phyloP scores from a whole-genome alignment of 2,113 vertebrate species.

The Misgurnus anguillicaudatus region DNA sequence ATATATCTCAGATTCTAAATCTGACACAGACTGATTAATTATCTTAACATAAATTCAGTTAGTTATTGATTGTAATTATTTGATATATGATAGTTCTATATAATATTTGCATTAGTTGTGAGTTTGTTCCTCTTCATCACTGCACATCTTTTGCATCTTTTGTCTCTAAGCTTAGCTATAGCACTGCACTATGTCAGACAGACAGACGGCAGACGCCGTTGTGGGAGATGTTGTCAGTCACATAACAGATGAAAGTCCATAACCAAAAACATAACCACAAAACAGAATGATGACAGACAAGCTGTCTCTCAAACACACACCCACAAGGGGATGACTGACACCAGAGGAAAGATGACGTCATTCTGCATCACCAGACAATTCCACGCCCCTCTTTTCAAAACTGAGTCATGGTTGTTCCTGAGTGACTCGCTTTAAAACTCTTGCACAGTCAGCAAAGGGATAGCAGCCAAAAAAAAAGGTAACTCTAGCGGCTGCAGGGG shows the following conservation, averaged over 20 bases:
- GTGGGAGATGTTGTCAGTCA: not conserved
- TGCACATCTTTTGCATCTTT: not conserved
- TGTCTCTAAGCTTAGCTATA: constrained; percentile 3
- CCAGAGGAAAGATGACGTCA: constrained; percentile 50
- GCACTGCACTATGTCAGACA: constrained; percentile 2
- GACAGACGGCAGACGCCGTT: constrained; percentile 9
- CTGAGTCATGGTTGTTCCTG: constrained; percentile 45
- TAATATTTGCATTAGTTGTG: no score
- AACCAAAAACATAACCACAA: not conserved
- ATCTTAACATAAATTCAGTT: no score
- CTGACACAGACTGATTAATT: no score
- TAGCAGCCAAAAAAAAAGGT: not conserved
- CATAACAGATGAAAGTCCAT: constrained; percentile 15
- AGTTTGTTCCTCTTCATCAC: constrained; percentile 17
- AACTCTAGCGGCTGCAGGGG: not conserved
- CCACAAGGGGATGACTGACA: constrained; percentile 50
- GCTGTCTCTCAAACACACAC: not conserved
- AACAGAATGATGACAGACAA: constrained; percentile 13
- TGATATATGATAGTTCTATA: no score
- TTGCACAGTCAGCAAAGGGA: constrained; percentile 6
- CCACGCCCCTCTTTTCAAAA: constrained; percentile 31
- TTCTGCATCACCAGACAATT: constrained; percentile 47
- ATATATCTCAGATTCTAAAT: no score
- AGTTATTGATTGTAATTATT: no score
- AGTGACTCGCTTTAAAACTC: constrained; percentile 32